A percentile compares a stretch with the other conserved stretches of the same genome.
These are phyloP conservation scores for Drosophila aldrichi DNA, from an alignment of 2,888 invertebrate species.

Conservation along the genomic window DNA sequence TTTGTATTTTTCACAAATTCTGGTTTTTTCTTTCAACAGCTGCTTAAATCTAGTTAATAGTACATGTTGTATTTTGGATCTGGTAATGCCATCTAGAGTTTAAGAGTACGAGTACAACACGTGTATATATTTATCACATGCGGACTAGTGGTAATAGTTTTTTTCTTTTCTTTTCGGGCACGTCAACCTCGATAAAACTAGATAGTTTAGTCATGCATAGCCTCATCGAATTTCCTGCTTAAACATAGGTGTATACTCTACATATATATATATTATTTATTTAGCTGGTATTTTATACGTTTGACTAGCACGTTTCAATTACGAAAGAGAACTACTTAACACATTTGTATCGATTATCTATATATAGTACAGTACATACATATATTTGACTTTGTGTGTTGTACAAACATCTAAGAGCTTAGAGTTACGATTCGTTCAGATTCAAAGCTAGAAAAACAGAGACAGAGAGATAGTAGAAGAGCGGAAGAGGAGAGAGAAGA, in stretches of 20 bases:
- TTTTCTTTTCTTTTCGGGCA: constrained; percentile 3
- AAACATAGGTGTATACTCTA: constrained; percentile 17
- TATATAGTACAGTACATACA: constrained; percentile 9
- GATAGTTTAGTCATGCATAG: constrained; percentile 40
- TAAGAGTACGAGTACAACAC: constrained; percentile 47
- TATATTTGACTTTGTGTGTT: constrained; percentile 28
- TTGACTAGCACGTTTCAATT: constrained; percentile 69
- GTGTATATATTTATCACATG: constrained; percentile 62
- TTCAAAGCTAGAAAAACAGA: constrained; percentile 18
- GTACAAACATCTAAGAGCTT: constrained; percentile 51
- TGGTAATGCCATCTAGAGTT: constrained; percentile 39
- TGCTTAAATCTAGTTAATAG: constrained; percentile 13
- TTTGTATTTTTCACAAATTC: constrained; percentile 51
- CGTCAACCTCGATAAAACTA: constrained; percentile 42
- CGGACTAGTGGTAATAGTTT: constrained; percentile 65
- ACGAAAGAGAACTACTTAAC: constrained; percentile 41
- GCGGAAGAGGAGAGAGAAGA: neutral
- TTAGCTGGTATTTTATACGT: constrained; percentile 49
- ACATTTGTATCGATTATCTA: constrained; percentile 36
- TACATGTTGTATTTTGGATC: constrained; percentile 1
- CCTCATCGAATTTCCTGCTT: constrained; percentile 55
- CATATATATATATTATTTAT: constrained; percentile 9
- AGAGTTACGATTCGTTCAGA: constrained; percentile 45
- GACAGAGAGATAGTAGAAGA: neutral
- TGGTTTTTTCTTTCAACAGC: constrained; percentile 9